phyloP scores from a whole-genome alignment of 2,888 invertebrate genomes.

The Acanthopleura granulata region DNA sequence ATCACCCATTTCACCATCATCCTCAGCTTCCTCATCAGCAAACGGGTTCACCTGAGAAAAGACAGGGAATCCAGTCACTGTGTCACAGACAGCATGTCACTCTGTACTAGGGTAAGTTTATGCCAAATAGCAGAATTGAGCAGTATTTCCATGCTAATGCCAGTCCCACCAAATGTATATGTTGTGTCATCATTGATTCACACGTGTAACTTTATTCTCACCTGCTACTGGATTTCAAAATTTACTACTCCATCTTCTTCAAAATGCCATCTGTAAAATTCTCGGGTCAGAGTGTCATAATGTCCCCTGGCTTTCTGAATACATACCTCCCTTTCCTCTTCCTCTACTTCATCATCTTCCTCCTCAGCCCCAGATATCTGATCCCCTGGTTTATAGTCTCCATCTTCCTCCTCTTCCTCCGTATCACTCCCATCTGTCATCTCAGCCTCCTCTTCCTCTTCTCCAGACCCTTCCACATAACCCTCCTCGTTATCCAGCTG shows the following conservation, averaged over 20 bases:
- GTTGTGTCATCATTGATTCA: no score
- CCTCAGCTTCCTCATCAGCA: slow-evolving; percentile 73
- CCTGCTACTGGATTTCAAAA: no score
- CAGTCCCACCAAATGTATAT: no score
- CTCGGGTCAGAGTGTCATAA: no score
- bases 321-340: slow-evolving; percentile 27
- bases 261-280: no score
- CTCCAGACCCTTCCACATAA: slow-evolving; percentile 41
- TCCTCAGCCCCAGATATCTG: slow-evolving; percentile 33
- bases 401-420: slow-evolving; percentile 66
- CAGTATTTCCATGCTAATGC: no score
- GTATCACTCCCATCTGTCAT: slow-evolving; percentile 68
- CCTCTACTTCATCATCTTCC: slow-evolving; percentile 28
- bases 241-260: no score
- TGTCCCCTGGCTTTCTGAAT: no score
- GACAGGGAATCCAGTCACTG: background rate
- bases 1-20: slow-evolving; percentile 46
- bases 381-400: slow-evolving; percentile 30
- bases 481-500: slow-evolving; percentile 67
- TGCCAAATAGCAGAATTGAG: no score
- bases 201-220: no score
- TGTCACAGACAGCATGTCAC: no score
- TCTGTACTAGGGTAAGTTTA: no score
- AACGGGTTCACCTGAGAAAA: slow-evolving; percentile 53
- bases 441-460: slow-evolving; percentile 69